Evolutionary conservation across 2,797 vertebrate genomes (phyloP), one percentile per base, ranked within the genome.

Genomic region (Manis crassicaudata): DNA sequence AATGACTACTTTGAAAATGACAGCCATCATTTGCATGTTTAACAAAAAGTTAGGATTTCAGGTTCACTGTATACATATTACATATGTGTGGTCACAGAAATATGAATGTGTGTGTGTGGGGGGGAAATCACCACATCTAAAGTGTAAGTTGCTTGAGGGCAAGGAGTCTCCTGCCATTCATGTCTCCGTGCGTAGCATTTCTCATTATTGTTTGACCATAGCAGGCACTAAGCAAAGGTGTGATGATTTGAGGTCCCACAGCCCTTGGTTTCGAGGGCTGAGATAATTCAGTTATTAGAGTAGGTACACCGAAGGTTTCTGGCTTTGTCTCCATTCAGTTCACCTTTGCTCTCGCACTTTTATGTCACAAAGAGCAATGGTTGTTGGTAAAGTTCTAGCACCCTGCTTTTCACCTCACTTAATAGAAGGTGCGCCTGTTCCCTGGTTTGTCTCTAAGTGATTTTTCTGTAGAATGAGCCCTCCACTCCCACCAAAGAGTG

Each of bases 1-100:
- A 50, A 32, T 68, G 50, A 81, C 20, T 72, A 9, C 40, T 86
- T 88, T 62, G 68, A 68, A 80, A 68, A 70, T 68, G 62, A 70
- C 32, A 63, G 21, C 54, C 35, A 3, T 85, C n/a, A 58, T 54
- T 52, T 92, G 54, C 56, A 32, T 76, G 60, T 68, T 68, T 50
- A 50, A 20, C 3, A n/a, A 58, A 46, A 85, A n/a, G 11, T 52
- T 67, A 32, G 25, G 84, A 68, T 3, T 83, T 70, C 5, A 37
- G 14, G 79, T 56, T 92, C 32, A 16, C 43, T n/a, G 56, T 50
- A 54, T 54, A 46, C n/a, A 54, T 32, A 54, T 23, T 23, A 46
- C 46, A 46, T 46, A 9, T 46, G 9, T 46, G 46, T 46, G 46
- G 46, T 46, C 46, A 46, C 46, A 46, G 46, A 46, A 46, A 46